Evolutionary conservation across 2,113 vertebrate species (phyloP).

Genomic region (Podarcis cretensis): DNA sequence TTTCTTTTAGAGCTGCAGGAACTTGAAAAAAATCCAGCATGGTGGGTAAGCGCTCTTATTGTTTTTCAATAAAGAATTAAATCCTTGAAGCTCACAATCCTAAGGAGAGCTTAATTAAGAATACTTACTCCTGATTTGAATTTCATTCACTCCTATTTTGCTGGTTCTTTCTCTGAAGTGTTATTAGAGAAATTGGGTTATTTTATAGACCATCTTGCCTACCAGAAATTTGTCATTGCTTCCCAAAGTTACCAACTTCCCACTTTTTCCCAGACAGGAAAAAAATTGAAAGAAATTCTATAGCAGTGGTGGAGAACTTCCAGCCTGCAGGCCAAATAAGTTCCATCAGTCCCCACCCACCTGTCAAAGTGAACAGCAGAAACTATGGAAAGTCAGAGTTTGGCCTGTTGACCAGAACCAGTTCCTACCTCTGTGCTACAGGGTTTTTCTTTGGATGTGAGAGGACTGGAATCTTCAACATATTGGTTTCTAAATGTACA

Average conservation of each 20-base stretch:
- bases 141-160: constrained; percentile 41
- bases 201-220: neutral
- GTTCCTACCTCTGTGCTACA: too few relatives aligned
- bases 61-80: constrained; percentile 75
- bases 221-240: neutral
- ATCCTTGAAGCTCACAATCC: constrained; percentile 62
- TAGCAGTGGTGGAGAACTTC: too few relatives aligned
- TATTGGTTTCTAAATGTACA: neutral
- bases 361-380: too few relatives aligned
- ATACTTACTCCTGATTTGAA: constrained; percentile 60
- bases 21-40: constrained; percentile 67
- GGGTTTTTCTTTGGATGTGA: neutral
- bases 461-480: neutral
- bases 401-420: too few relatives aligned
- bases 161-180: neutral
- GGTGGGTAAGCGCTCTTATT: constrained; percentile 67
- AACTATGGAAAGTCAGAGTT: too few relatives aligned
- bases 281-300: neutral
- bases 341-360: too few relatives aligned
- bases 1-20: constrained; percentile 71
- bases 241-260: neutral
- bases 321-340: too few relatives aligned
- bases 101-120: constrained; percentile 70
- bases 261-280: neutral
- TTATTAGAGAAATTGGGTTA: neutral